A percentile compares a stretch with the other conserved stretches of the same genome.
Evolutionary conservation across 2,113 vertebrate species (phyloP).

Genomic region (Lynx canadensis): DNA sequence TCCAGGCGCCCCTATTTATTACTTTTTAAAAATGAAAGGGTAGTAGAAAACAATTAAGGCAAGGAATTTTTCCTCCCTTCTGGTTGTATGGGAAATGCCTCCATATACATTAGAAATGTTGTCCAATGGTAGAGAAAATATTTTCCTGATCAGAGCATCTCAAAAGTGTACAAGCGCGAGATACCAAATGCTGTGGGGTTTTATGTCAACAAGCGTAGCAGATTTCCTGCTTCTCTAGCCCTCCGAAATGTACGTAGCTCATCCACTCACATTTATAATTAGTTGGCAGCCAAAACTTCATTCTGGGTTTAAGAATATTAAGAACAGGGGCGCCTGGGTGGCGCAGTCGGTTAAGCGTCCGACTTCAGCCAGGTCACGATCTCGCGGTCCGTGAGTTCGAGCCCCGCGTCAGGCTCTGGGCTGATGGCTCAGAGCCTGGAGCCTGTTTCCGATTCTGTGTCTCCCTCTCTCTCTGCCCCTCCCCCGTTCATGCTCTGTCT

Average conservation of each 20-base stretch:
- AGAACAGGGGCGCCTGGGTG: no score
- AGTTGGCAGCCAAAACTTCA: constrained; percentile 5
- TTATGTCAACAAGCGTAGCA: background rate
- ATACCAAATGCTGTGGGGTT: background rate
- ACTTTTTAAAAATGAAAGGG: constrained; percentile 21
- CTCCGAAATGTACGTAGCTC: background rate
- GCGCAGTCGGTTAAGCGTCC: no score
- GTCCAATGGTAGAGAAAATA: background rate
- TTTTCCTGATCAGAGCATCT: background rate
- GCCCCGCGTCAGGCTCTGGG: no score
- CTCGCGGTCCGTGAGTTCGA: no score
- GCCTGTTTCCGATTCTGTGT: no score
- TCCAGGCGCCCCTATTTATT: background rate
- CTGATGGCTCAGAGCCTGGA: no score
- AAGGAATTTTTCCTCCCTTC: background rate
- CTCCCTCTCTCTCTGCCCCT: no score
- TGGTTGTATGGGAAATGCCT: background rate
- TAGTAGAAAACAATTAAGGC: background rate
- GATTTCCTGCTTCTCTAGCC: background rate
- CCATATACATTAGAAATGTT: background rate
- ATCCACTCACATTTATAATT: background rate
- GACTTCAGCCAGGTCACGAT: no score
- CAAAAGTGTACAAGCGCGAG: background rate
- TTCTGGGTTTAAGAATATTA: background rate
- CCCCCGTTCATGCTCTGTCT: no score